A percentile compares a stretch with the other conserved stretches of the same genome.
These are phyloP conservation scores for Neotoma lepida DNA, from an alignment of 2,113 vertebrate genomes.

Conservation along the genomic window DNA sequence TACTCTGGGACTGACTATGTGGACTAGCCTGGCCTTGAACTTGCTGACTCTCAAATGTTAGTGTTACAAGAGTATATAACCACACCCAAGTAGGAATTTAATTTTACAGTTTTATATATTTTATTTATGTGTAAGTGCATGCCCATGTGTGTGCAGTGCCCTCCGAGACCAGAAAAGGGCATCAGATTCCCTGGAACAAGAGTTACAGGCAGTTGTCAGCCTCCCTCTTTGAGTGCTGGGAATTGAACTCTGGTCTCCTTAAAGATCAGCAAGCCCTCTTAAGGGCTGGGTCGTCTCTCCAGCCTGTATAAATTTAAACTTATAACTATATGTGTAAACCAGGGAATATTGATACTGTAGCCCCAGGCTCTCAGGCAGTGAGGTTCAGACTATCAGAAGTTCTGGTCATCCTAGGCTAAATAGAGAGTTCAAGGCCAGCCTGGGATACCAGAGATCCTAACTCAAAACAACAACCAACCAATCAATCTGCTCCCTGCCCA, in stretches of 20 bases:
- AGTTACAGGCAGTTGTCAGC: background rate
- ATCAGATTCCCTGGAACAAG: background rate
- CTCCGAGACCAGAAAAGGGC: background rate
- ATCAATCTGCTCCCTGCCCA: background rate
- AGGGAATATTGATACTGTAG: background rate
- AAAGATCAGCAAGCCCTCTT: background rate
- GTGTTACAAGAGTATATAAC: background rate
- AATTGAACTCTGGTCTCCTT: background rate
- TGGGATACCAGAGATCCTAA: background rate
- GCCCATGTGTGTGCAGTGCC: background rate
- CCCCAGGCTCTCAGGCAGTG: background rate
- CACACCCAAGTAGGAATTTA: background rate
- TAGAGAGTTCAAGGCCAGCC: background rate
- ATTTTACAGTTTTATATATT: background rate
- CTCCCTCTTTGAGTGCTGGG: background rate
- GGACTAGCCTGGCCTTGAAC: background rate
- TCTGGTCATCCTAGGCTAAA: background rate
- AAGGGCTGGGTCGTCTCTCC: background rate
- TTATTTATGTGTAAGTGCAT: background rate
- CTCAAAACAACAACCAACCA: background rate
- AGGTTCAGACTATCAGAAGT: background rate
- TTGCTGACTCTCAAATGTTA: background rate
- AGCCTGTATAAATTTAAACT: background rate
- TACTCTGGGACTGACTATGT: background rate
- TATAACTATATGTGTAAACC: background rate